Base-by-base conservation (phyloP, 2,113 vertebrate species). In the Lutjanus erythropterus region DNA sequence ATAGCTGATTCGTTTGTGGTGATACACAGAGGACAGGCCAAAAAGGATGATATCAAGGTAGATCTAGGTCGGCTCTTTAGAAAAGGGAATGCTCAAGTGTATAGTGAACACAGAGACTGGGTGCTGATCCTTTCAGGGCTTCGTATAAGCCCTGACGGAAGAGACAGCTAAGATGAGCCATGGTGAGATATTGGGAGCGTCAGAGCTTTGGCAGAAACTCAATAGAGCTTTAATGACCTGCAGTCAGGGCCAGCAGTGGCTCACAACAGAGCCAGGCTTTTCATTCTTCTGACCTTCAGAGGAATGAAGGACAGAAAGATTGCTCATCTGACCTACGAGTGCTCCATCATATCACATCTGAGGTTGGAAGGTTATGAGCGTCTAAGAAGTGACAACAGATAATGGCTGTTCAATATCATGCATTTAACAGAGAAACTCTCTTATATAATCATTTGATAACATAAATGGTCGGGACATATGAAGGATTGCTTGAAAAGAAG, bases 201-300 rank as follows among this genome's bases (percentile, higher is more conserved):
- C 71, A 77, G 85, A 75, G 79, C 86, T 93, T 92, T 92, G 89
- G 93, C 90, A 92, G 92, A 93, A 95, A 93, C 88, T 94, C 93
- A 93, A 93, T 93, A 91, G 91, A 86, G 85, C 92, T 93, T 89
- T 94, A 93, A 94, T 95, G 93, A 92, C 90, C 87, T 80, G 88
- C 86, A 88, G 93, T 88, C 86, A 80, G 77, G 77, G 81, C 81
- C 80, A 72, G 84, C 83, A 88, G 86, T 86, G 83, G 84, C 88
- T 92, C 86, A 88, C 79, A 78, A 84, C 66, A 62, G 77, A 81
- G 81, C 78, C 75, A 70, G 83, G 85, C 84, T 81, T 89, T 86
- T 81, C 78, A 85, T 84, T 89, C 76, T 75, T 71, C 75, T 91
- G 92, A 93, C 93, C 93, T 92, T 89, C 80, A 77, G 80, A 84